Conservation (phyloP, 2,797 vertebrate genomes). For the Tadarida brasiliensis region DNA sequence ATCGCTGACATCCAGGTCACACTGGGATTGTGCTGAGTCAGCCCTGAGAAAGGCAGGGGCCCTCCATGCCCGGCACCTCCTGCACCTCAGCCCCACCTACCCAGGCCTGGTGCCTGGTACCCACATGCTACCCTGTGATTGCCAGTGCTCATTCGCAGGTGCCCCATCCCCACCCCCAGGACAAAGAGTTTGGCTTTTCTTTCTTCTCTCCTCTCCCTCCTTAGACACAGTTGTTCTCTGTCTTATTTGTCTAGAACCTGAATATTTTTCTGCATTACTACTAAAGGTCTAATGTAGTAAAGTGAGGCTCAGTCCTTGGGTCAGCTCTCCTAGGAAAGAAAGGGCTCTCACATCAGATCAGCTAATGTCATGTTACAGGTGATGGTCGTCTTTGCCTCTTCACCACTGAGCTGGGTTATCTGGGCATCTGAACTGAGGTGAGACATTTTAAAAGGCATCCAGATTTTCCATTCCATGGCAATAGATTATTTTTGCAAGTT, state of each 20-base stretch:
- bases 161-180: neutral
- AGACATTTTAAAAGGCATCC: conserved; percentile 41
- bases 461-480: neutral
- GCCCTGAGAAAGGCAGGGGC: neutral
- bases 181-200: neutral
- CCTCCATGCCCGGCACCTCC: neutral
- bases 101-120: neutral
- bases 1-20: neutral
- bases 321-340: neutral
- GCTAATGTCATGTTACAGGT: neutral
- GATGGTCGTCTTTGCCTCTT: neutral
- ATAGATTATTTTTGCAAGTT: conserved; percentile 55
- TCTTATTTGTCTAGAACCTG: neutral
- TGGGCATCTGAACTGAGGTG: neutral
- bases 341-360: neutral
- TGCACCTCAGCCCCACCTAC: neutral
- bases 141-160: neutral
- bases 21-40: neutral
- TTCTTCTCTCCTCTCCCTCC: neutral
- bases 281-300: neutral
- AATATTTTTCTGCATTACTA: neutral
- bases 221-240: neutral
- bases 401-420: neutral
- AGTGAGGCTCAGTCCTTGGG: neutral
- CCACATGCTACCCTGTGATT: neutral